phyloP scores from a whole-genome alignment of 2,113 vertebrate genomes.

The Neogale vison region DNA sequence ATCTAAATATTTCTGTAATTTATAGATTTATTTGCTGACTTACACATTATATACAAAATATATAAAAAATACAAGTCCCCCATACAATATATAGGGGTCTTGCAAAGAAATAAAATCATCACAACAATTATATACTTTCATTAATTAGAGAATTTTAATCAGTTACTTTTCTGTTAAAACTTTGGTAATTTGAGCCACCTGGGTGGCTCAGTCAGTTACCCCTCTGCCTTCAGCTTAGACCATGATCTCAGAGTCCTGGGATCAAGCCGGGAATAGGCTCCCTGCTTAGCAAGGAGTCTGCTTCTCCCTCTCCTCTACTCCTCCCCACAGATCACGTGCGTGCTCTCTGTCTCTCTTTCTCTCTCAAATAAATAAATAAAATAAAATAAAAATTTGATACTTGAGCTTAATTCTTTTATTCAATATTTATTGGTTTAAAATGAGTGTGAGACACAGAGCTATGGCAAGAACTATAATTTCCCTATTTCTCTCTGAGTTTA shows the following conservation, averaged over 20 bases:
- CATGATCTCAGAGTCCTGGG: background rate
- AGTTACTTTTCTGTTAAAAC: background rate
- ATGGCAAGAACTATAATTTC: background rate
- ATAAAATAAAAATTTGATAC: background rate
- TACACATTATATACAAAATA: background rate
- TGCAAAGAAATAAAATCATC: background rate
- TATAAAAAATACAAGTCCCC: no score
- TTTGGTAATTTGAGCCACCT: background rate
- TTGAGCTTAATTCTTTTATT: background rate
- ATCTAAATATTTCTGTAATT: background rate
- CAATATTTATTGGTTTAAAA: background rate
- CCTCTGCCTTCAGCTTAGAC: background rate
- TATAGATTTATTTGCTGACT: background rate
- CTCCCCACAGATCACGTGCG: no score
- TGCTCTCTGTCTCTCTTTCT: no score
- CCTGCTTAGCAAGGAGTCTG: background rate
- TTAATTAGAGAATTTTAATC: background rate
- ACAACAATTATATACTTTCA: background rate
- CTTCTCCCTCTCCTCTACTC: no score
- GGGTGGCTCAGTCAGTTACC: background rate
- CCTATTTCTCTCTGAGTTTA: background rate
- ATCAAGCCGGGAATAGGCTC: background rate
- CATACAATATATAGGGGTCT: background rate
- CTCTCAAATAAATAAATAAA: no score
- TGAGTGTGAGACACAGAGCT: background rate